Evolutionary conservation across 2,797 vertebrate genomes (phyloP).

Genomic region (Sebastes oblongus): DNA sequence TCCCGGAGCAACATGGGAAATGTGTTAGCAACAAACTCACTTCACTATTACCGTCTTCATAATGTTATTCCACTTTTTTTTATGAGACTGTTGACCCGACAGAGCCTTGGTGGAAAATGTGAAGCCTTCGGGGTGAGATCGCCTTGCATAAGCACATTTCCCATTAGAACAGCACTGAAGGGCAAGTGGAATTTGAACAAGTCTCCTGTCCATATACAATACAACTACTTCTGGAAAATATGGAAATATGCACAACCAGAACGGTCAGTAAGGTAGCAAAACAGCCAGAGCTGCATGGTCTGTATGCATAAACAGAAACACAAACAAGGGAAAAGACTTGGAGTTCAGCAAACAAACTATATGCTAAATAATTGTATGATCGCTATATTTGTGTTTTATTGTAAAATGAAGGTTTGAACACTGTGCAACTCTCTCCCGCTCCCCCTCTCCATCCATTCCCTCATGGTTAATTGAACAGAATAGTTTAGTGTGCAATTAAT

Average conservation of each 20-base stretch:
- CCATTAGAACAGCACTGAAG: slow-evolving; percentile 78
- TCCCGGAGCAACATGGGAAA: slow-evolving; percentile 65
- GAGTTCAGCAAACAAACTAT: slow-evolving; percentile 14
- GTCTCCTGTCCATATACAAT: slow-evolving; percentile 60
- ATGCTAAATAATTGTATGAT: slow-evolving; percentile 34
- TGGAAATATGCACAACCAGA: slow-evolving; percentile 35
- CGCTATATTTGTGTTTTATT: slow-evolving; percentile 47
- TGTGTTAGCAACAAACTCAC: slow-evolving; percentile 72
- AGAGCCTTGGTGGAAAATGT: slow-evolving; percentile 70
- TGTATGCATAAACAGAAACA: slow-evolving; percentile 1
- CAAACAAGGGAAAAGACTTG: not conserved
- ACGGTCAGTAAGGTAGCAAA: slow-evolving; percentile 31
- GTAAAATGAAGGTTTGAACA: slow-evolving; percentile 45
- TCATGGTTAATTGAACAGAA: slow-evolving; percentile 84
- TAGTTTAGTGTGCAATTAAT: slow-evolving; percentile 86
- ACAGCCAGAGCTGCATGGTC: not conserved
- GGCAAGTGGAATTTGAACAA: slow-evolving; percentile 69
- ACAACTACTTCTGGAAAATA: slow-evolving; percentile 56
- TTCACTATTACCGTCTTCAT: slow-evolving; percentile 70
- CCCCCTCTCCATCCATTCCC: slow-evolving; percentile 62
- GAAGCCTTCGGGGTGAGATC: slow-evolving; percentile 74
- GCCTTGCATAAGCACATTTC: slow-evolving; percentile 81
- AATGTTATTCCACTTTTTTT: slow-evolving; percentile 77
- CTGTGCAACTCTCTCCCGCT: not conserved
- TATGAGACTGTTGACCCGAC: slow-evolving; percentile 77